A percentile compares a stretch with the other conserved stretches of the same genome.
Conservation (phyloP, 2,113 vertebrate genomes). For the Otocyon megalotis region DNA sequence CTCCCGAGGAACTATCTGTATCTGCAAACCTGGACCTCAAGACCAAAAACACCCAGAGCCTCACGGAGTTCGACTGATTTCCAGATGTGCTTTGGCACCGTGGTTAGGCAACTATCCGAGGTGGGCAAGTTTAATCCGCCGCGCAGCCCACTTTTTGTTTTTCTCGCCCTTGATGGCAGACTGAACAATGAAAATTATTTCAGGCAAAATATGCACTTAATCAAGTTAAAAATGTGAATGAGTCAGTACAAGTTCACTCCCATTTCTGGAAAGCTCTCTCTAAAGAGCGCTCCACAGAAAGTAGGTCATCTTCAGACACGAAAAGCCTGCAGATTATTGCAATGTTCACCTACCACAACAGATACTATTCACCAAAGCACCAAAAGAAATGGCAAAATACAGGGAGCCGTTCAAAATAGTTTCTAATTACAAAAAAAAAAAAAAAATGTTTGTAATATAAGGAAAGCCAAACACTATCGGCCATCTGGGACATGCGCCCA, state of each 20-base stretch:
- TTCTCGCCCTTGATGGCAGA: constrained; percentile 36
- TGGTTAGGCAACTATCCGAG: background rate
- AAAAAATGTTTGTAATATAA: background rate
- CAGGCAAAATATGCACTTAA: constrained; percentile 37
- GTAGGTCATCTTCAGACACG: constrained; percentile 43
- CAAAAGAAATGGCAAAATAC: background rate
- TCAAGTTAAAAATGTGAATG: constrained; percentile 52
- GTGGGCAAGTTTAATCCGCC: background rate
- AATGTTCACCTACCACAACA: background rate
- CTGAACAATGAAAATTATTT: constrained; percentile 38
- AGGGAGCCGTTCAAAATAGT: background rate
- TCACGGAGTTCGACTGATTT: background rate
- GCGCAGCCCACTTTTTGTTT: background rate
- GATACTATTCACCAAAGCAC: background rate
- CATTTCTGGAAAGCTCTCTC: constrained; percentile 31
- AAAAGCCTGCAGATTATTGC: constrained; percentile 32
- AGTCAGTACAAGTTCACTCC: constrained; percentile 57
- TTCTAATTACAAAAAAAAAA: too few species aligned
- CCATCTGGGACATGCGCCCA: background rate
- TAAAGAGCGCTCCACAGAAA: constrained; percentile 36
- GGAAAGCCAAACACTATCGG: background rate
- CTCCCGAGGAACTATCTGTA: too few species aligned
- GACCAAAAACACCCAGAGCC: constrained; percentile 55
- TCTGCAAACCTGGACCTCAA: background rate
- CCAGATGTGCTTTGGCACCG: background rate